A percentile compares a stretch with the other conserved stretches of the same genome.
Evolutionary conservation across 92 coral and sea anemone genomes (phyloP).

Genomic region (Umimayanthus kanabou): DNA sequence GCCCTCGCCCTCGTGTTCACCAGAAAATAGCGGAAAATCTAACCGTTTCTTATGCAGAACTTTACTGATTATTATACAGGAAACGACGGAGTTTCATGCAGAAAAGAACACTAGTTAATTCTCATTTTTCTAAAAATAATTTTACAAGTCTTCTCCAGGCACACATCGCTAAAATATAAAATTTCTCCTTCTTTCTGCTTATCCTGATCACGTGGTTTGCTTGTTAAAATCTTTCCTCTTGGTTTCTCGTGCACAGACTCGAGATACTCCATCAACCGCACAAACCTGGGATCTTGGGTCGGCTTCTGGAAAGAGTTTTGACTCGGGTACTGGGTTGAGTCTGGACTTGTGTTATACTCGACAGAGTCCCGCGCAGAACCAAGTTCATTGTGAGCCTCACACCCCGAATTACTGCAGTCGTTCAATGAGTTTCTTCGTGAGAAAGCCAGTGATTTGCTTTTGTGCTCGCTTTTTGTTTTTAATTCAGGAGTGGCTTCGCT

Average conservation of each 20-base stretch:
- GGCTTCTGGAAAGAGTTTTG: neutral
- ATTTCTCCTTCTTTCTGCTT: neutral
- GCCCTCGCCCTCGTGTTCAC: too few species aligned
- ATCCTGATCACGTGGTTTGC: constrained; percentile 4
- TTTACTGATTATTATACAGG: neutral
- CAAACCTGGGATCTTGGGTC: constrained; percentile 25
- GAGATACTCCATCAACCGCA: constrained; percentile 5
- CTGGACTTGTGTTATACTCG: neutral
- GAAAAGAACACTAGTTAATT: neutral
- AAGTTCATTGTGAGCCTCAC: neutral
- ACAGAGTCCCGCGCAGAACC: neutral
- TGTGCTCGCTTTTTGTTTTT: neutral
- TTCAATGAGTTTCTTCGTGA: neutral
- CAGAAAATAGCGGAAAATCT: too few species aligned
- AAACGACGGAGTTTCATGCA: neutral
- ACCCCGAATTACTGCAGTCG: neutral
- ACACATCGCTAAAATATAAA: constrained; percentile 9
- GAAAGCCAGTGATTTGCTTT: neutral
- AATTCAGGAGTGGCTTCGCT: neutral
- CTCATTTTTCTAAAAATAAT: constrained; percentile 17
- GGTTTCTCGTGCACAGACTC: constrained; percentile 13
- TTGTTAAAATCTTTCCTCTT: neutral
- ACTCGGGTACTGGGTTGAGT: neutral
- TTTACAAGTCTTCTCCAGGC: constrained; percentile 12
- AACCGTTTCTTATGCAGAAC: too few species aligned